phyloP scores from a whole-genome alignment of 2,888 invertebrate species.

The Zygothrica quintamaculata region DNA sequence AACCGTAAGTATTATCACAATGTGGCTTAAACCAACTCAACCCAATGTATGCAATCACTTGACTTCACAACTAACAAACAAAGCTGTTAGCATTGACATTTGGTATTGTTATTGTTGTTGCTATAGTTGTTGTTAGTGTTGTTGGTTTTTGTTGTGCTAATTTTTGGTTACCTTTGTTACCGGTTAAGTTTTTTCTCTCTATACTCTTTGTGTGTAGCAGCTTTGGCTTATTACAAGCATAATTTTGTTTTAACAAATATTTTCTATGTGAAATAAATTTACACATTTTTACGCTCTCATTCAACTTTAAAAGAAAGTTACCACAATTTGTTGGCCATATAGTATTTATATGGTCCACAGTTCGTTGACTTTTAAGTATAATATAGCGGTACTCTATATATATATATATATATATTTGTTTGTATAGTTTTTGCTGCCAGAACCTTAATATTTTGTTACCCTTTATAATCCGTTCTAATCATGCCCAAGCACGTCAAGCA shows the following conservation, averaged over 20 bases:
- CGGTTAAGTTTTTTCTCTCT: slow-evolving; percentile 35
- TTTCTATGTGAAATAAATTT: slow-evolving; percentile 73
- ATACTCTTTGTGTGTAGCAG: slow-evolving; percentile 30
- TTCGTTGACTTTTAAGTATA: slow-evolving; percentile 70
- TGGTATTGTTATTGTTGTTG: slow-evolving; percentile 33
- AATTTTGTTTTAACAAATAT: slow-evolving; percentile 38
- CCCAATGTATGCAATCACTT: slow-evolving; percentile 12
- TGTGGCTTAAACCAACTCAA: neutral
- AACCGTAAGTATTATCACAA: slow-evolving; percentile 75
- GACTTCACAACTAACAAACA: slow-evolving; percentile 18
- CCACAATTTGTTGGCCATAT: slow-evolving; percentile 11
- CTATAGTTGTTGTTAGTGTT: slow-evolving; percentile 9
- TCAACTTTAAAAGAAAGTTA: slow-evolving; percentile 63
- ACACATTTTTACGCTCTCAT: slow-evolving; percentile 56
- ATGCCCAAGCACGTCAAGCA: slow-evolving; percentile 39
- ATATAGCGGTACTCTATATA: neutral
- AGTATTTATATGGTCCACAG: slow-evolving; percentile 45
- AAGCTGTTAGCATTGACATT: slow-evolving; percentile 60
- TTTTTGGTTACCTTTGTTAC: slow-evolving; percentile 33
- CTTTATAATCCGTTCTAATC: slow-evolving; percentile 33
- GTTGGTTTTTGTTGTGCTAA: slow-evolving; percentile 11
- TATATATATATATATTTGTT: neutral
- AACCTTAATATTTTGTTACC: slow-evolving; percentile 20
- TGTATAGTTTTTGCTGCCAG: slow-evolving; percentile 10
- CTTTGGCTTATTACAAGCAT: slow-evolving; percentile 26